These are phyloP conservation scores for Oreochromis aureus DNA, from an alignment of 2,113 vertebrate species.

Conservation along the genomic window DNA sequence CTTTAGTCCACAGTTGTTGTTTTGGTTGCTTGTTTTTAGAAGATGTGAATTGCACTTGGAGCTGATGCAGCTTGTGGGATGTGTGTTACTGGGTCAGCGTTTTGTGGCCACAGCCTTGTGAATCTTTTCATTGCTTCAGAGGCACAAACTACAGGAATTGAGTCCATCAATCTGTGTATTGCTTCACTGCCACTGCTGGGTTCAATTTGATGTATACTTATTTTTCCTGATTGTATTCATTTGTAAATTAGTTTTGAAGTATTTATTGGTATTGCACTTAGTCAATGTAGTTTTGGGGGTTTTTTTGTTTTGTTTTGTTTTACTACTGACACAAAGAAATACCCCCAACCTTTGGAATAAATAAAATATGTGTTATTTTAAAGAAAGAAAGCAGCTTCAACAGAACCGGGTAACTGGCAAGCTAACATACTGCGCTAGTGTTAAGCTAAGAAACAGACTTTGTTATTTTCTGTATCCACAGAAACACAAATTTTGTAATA, in stretches of 20 bases:
- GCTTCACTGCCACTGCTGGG: not conserved
- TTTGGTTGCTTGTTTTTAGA: not conserved
- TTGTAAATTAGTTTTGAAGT: not conserved
- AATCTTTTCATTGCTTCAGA: not conserved
- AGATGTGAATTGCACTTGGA: not conserved
- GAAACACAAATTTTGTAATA: not conserved
- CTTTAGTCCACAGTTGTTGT: rapidly evolving
- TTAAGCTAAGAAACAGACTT: not conserved
- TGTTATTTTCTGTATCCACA: too few species aligned
- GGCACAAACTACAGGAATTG: not conserved
- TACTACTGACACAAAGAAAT: not conserved
- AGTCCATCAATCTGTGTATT: not conserved
- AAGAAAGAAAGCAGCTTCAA: not conserved
- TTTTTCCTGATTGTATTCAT: not conserved
- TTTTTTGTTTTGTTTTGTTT: too few species aligned
- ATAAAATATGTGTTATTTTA: too few species aligned
- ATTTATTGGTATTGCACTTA: not conserved
- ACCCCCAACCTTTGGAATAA: too few species aligned
- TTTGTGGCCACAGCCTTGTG: not conserved
- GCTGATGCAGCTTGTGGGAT: not conserved
- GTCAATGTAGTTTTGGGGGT: too few species aligned
- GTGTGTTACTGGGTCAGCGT: not conserved
- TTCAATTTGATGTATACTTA: not conserved
- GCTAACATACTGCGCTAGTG: too few species aligned
- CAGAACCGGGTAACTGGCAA: too few species aligned